phyloP scores from a whole-genome alignment of 1,140 invertebrate species.

The Telenomus remus region DNA sequence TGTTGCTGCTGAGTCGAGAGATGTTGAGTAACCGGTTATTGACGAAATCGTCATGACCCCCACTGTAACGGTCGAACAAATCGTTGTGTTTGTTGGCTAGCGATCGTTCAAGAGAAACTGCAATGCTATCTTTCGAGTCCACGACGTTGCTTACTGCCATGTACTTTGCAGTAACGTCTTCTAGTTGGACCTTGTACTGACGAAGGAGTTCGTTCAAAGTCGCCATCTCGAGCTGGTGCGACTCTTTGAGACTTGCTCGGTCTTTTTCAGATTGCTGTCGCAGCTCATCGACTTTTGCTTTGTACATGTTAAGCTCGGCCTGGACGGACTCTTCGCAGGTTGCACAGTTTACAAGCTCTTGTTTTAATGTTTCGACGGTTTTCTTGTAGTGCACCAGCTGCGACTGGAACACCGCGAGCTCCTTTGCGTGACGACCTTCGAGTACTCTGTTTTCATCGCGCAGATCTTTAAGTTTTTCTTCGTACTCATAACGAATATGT shows the following conservation, averaged over 20 bases:
- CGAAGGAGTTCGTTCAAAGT: constrained; percentile 66
- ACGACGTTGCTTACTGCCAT: constrained; percentile 63
- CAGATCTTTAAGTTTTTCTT: constrained; percentile 59
- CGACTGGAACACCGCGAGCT: constrained; percentile 67
- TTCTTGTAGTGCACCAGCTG: constrained; percentile 68
- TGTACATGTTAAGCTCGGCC: constrained; percentile 60
- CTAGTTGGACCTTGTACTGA: constrained; percentile 65
- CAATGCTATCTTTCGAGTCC: constrained; percentile 72
- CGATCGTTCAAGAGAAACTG: constrained; percentile 59
- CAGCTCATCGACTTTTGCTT: constrained; percentile 57
- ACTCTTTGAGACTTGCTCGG: constrained; percentile 29
- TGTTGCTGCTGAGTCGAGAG: constrained; percentile 65
- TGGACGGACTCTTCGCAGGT: constrained; percentile 59
- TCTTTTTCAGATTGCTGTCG: constrained; percentile 54
- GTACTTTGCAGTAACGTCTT: constrained; percentile 70
- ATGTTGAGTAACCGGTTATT: constrained; percentile 62
- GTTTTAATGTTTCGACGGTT: constrained; percentile 67
- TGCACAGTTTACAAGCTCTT: constrained; percentile 61
- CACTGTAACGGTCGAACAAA: constrained; percentile 61
- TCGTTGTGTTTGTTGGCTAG: constrained; percentile 67
- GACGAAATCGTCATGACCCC: constrained; percentile 59
- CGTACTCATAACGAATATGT: constrained; percentile 60
- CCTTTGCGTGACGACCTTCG: constrained; percentile 67
- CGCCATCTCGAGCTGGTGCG: constrained; percentile 63
- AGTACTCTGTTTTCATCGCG: constrained; percentile 66